Base-by-base conservation (phyloP, 2,888 invertebrate species). In the Oscheius myriophilus region DNA sequence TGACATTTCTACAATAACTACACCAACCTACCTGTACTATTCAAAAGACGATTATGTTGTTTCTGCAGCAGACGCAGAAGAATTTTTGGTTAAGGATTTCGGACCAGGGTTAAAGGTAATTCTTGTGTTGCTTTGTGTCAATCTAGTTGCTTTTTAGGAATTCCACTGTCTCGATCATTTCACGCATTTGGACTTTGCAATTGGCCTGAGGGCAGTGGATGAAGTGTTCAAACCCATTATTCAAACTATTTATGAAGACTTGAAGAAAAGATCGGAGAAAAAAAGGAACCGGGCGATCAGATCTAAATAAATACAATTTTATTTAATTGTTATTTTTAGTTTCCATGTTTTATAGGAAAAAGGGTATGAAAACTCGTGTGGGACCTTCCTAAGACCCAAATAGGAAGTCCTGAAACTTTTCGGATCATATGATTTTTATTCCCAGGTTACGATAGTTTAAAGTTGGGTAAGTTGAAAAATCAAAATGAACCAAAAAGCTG, bases 221-320 rank as follows among this genome's bases (percentile, higher is more conserved):
- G 72, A 72, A 52, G 67, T 75, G 1, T 74, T 68, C 51, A 64
- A 57, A 39, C 74, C 74, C 12, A 74, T 71, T 1, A 67, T 74
- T 18, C 61, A 66, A 21, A 45, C 58, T 39, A 74, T 74, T 43
- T 74, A 74, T 52, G 61, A 71, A 42, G 74, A 74, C n/a, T 54
- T 54, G 54, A 25, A 54, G 26, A 11, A 46, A 21, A 3, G 46
- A 9, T 3, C 33, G 33, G 33, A 33, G 33, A 33, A 33, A n/a
- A n/a, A n/a, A n/a, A n/a, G n/a, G n/a, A n/a, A n/a, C n/a, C n/a
- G n/a, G n/a, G n/a, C 33, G 33, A 33, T 33, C 9, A 3, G 33
- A 9, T 33, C 4, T 33, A 33, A 33, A 33, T 33, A 33, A 33
- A 33, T n/a, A n/a, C n/a, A n/a, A n/a, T n/a, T n/a, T n/a, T n/a